These are phyloP conservation scores for Xestoiulus laeticollis DNA, from an alignment of 2,888 invertebrate genomes.

Conservation along the genomic window DNA sequence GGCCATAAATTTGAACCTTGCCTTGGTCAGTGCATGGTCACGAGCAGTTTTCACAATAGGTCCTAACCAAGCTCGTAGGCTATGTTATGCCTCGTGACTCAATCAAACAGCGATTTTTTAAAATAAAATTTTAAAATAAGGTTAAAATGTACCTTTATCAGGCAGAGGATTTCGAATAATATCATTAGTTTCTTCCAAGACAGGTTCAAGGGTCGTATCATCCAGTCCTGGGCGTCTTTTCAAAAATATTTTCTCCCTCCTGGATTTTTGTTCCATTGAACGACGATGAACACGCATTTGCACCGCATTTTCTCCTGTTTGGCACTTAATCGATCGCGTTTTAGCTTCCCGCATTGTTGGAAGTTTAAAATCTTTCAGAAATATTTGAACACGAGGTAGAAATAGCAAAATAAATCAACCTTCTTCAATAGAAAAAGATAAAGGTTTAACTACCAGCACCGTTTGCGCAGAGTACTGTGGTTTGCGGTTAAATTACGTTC, in stretches of 20 bases:
- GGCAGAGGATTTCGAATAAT: background rate
- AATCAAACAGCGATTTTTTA: background rate
- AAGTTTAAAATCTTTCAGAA: no score
- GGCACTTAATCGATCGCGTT: background rate
- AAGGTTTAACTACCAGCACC: no score
- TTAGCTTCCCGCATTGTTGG: background rate
- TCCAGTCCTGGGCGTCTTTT: background rate
- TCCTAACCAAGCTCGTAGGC: no score
- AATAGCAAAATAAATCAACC: no score
- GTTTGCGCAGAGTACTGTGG: no score
- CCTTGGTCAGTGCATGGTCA: no score
- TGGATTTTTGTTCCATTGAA: constrained; percentile 41
- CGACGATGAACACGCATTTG: background rate
- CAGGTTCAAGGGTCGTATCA: background rate
- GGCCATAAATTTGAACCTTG: no score
- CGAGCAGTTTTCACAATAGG: no score
- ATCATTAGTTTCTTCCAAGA: background rate
- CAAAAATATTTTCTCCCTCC: background rate
- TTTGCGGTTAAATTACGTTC: no score
- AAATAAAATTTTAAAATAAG: background rate
- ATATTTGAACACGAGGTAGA: no score
- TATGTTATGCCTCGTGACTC: no score
- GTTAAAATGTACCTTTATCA: background rate
- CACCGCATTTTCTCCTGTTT: background rate
- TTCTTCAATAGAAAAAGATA: no score